Base-by-base conservation (phyloP, 1,140 invertebrate species). In the Elymnias hypermnestra region DNA sequence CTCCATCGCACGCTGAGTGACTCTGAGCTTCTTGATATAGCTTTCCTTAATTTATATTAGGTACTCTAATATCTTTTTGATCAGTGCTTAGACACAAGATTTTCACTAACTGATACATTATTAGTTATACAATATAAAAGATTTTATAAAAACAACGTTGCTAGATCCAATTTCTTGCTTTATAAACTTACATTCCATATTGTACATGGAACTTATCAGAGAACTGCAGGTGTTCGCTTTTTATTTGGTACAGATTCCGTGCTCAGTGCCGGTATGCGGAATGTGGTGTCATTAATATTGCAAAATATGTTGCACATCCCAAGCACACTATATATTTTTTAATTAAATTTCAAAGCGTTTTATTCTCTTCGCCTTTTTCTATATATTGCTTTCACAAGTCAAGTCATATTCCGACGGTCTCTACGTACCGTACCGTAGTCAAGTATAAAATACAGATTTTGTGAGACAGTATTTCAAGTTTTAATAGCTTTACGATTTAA, bases 221-320 rank as follows among this genome's bases (percentile, higher is more conserved):
- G 29, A 33, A 15, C 29, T 14, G 29, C 29, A 33, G 29, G 29
- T 33, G 29, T 15, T 33, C 29, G 13, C 13, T 33, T 33, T 33
- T 33, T 33, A 33, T 33, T 33, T 33, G 29, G 29, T 15, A 15
- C 29, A 33, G 29, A 33, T 33, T 33, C 14, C 29, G 29, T 7
- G 8, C n/a, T 29, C 29, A 12, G 3, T 15, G 12, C 13, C 29
- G 29, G 29, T 9, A 33, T 15, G 29, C 8, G 29, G 29, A n/a
- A 33, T 33, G 29, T 33, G 29, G 29, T 33, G 29, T 0, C 13
- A 14, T 1, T 14, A 33, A 15, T 33, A 33, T 15, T 33, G 15
- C 15, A 15, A 14, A 12, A 33, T 15, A 15, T 14, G 14, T 14
- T 33, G 29, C 29, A 33, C 29, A 15, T 33, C 29, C 29, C 6